Conservation (phyloP, 2,797 vertebrate species). For the Acanthiza pusilla region DNA sequence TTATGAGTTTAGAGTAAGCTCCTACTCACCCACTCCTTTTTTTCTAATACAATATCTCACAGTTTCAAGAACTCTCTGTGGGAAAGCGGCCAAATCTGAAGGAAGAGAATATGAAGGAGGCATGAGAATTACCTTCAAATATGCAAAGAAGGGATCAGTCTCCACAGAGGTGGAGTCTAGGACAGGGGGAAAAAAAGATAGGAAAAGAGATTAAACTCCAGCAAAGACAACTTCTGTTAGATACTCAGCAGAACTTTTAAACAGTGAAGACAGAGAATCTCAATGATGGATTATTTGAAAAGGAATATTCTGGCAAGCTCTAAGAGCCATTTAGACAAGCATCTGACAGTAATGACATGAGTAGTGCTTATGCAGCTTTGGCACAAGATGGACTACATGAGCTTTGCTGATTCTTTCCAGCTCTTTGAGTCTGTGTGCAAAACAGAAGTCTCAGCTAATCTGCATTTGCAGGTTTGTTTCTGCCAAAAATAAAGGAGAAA, state of each 20-base stretch:
- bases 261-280: not conserved
- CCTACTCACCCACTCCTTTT: not conserved
- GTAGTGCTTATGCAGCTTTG: not conserved
- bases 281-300: not conserved
- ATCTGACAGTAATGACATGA: conserved; percentile 10
- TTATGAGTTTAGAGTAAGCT: not conserved
- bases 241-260: not conserved
- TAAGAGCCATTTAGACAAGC: not conserved
- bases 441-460: not conserved
- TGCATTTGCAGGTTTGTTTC: not conserved
- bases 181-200: not conserved
- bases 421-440: not conserved
- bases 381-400: not conserved
- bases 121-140: conserved; percentile 10
- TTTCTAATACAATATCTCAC: not conserved
- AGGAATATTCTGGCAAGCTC: not conserved
- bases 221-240: not conserved
- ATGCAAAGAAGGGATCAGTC: not conserved
- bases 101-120: not conserved
- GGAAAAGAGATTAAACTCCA: not conserved
- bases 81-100: not conserved
- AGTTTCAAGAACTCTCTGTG: not conserved
- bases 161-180: not conserved
- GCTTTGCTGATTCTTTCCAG: not conserved
- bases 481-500: not conserved